Evolutionary conservation across 2,113 vertebrate species (phyloP).

Genomic region (Rhipidura dahli): DNA sequence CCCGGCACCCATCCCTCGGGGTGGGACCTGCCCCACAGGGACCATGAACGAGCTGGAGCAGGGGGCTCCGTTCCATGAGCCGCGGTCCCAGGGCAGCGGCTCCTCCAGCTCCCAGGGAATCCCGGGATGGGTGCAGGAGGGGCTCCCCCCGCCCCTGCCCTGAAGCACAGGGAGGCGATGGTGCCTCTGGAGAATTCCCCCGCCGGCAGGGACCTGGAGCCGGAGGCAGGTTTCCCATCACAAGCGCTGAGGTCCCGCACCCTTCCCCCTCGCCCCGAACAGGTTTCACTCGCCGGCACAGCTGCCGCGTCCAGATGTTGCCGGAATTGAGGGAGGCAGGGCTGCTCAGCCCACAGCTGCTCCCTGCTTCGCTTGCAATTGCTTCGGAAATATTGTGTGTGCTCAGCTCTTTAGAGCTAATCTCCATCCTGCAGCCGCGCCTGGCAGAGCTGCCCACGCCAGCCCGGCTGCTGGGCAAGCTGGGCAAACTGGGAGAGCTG

Average conservation of each 20-base stretch:
- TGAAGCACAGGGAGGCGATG: neutral
- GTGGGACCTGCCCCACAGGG: too few species aligned
- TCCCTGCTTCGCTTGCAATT: conserved; percentile 43
- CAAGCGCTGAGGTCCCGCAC: neutral
- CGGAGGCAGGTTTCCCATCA: neutral
- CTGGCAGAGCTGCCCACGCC: neutral
- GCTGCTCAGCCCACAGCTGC: conserved; percentile 58
- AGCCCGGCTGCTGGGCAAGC: neutral
- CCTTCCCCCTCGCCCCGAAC: neutral
- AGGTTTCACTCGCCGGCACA: conserved; percentile 20
- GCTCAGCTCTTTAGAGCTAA: conserved; percentile 35
- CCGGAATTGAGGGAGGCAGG: neutral
- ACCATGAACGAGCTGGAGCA: neutral
- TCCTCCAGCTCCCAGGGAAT: too few species aligned
- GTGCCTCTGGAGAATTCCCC: neutral
- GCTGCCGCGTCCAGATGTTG: conserved; percentile 60
- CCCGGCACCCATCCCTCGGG: neutral
- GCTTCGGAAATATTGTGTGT: conserved; percentile 19
- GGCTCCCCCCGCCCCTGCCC: neutral
- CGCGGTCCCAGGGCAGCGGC: neutral
- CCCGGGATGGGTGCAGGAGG: rapidly evolving
- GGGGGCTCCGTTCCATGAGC: too few species aligned
- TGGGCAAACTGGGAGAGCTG: neutral
- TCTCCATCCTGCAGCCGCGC: neutral
- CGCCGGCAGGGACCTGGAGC: rapidly evolving